These are phyloP conservation scores for Agrilus mali DNA, from an alignment of 2,888 invertebrate genomes.

Conservation along the genomic window DNA sequence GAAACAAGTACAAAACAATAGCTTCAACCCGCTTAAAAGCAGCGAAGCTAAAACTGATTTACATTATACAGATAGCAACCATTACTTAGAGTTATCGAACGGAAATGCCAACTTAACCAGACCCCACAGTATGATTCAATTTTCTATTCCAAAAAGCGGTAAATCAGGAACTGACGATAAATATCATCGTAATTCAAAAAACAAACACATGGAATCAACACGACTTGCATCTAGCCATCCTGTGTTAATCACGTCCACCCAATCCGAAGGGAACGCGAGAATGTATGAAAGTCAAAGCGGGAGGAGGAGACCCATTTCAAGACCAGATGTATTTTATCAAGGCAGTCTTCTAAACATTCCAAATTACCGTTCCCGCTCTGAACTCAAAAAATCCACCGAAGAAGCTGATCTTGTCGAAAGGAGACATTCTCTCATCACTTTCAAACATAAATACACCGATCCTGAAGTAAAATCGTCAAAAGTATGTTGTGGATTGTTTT, in stretches of 20 bases:
- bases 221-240: constrained; percentile 63
- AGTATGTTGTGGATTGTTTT: constrained; percentile 37
- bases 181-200: constrained; percentile 16
- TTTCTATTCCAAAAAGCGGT: constrained; percentile 24
- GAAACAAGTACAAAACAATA: constrained; percentile 9
- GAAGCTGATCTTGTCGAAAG: constrained; percentile 20
- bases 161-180: constrained; percentile 14
- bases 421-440: constrained; percentile 16
- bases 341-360: constrained; percentile 49
- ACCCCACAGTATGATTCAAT: constrained; percentile 46
- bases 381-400: constrained; percentile 18
- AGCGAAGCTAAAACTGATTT: constrained; percentile 31
- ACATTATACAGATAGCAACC: constrained; percentile 25
- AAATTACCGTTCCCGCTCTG: constrained; percentile 25
- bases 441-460: constrained; percentile 10
- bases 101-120: constrained; percentile 33
- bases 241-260: constrained; percentile 37
- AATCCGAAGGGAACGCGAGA: constrained; percentile 15
- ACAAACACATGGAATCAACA: constrained; percentile 26
- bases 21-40: constrained; percentile 13
- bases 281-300: constrained; percentile 40
- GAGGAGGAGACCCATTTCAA: constrained; percentile 56
- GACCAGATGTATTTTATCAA: constrained; percentile 82
- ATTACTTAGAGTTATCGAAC: constrained; percentile 11
- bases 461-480: constrained; percentile 11